Percentiles rank a stretch among this genome's conserved stretches.
Evolutionary conservation across 2,888 invertebrate species (phyloP).

Genomic region (Chymomyza procnemis): DNA sequence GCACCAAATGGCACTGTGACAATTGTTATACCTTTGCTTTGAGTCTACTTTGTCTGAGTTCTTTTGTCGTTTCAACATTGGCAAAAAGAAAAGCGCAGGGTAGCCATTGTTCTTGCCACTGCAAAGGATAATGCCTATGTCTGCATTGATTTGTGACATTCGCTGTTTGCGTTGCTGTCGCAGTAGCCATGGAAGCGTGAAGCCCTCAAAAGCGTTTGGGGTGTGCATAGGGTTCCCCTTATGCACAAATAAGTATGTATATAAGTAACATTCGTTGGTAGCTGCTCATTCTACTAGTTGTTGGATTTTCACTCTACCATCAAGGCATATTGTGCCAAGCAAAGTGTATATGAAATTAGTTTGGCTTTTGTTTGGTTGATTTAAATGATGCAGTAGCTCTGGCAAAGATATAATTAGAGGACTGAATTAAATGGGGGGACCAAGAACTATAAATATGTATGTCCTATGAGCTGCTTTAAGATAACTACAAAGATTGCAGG

Average conservation of each 20-base stretch:
- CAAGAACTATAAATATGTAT: background rate
- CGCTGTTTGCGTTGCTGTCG: slow-evolving; percentile 31
- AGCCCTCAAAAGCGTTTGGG: slow-evolving; percentile 38
- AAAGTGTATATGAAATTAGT: slow-evolving; percentile 9
- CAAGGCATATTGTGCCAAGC: background rate
- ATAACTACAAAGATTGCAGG: background rate
- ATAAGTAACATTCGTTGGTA: background rate
- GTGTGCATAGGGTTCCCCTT: slow-evolving; percentile 35
- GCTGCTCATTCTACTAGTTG: slow-evolving; percentile 12
- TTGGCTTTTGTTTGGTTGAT: slow-evolving; percentile 30
- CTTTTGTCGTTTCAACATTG: background rate
- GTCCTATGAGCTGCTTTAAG: background rate
- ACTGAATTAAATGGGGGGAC: slow-evolving; percentile 24
- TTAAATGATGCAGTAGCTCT: slow-evolving; percentile 13
- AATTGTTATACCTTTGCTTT: background rate
- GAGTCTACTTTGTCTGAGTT: background rate
- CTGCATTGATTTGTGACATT: slow-evolving; percentile 56
- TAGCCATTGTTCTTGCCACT: slow-evolving; percentile 32
- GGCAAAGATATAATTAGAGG: slow-evolving; percentile 13
- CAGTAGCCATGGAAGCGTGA: slow-evolving; percentile 58
- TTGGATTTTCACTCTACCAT: background rate
- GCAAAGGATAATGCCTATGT: slow-evolving; percentile 49
- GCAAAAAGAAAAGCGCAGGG: slow-evolving; percentile 3
- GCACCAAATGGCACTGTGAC: background rate
- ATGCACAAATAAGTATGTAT: background rate